Percentiles rank a stretch among this genome's conserved stretches.
Evolutionary conservation across 2,797 vertebrate genomes (phyloP).

Genomic region (Pelochelys cantorii): DNA sequence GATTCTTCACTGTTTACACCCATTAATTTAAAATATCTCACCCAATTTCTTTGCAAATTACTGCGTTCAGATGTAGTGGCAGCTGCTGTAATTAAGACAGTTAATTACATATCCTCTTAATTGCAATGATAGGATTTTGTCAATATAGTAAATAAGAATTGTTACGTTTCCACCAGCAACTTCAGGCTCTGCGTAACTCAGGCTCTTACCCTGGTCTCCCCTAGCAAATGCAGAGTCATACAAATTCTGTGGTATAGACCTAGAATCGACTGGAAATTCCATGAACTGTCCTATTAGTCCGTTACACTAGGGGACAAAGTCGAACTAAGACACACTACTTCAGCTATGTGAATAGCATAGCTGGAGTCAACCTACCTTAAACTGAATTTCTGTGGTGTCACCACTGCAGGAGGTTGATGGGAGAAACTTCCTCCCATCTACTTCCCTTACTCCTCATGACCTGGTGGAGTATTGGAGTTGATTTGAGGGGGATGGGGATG

Average conservation of each 20-base stretch:
- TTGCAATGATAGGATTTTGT: slow-evolving; percentile 84
- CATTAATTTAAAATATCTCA: slow-evolving; percentile 77
- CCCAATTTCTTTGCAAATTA: slow-evolving; percentile 81
- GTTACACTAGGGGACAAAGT: too few relatives aligned
- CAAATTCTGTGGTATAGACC: neutral
- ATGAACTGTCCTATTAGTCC: rapidly evolving
- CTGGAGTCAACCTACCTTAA: too few relatives aligned
- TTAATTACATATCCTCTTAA: slow-evolving; percentile 85
- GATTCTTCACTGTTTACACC: slow-evolving; percentile 79
- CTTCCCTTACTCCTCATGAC: too few relatives aligned
- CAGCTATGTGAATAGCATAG: too few relatives aligned
- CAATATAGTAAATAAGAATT: slow-evolving; percentile 85
- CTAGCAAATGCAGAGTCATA: neutral
- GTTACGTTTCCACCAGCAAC: slow-evolving; percentile 78
- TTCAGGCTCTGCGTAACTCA: neutral
- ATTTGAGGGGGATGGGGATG: too few relatives aligned
- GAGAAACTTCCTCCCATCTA: too few relatives aligned
- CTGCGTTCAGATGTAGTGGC: slow-evolving; percentile 82
- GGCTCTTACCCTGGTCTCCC: slow-evolving; percentile 19
- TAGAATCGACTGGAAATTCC: neutral
- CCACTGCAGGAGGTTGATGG: too few relatives aligned
- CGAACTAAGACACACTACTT: too few relatives aligned
- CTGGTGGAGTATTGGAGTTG: too few relatives aligned
- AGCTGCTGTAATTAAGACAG: slow-evolving; percentile 86
- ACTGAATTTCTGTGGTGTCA: too few relatives aligned